A percentile compares a stretch with the other conserved stretches of the same genome.
Conservation (phyloP, 2,888 invertebrate species). For the Drosophila pegasa region DNA sequence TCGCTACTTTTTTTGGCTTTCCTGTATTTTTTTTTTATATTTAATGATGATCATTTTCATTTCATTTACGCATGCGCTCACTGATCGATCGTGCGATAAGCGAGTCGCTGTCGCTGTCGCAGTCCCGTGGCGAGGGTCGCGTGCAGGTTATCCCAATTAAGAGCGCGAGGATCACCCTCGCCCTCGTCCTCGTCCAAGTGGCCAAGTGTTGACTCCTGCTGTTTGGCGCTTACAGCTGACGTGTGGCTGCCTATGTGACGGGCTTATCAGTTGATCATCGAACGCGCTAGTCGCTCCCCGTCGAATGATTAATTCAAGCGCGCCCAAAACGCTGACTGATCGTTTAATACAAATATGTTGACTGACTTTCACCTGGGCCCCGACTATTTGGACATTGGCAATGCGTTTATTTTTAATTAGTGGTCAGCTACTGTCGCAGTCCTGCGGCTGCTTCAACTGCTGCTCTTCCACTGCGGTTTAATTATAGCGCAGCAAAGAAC, state of each 20-base stretch:
- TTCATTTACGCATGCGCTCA: conserved; percentile 77
- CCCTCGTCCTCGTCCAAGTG: no score
- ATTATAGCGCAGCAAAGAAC: conserved; percentile 61
- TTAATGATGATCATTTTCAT: conserved; percentile 84
- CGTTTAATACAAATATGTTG: conserved; percentile 74
- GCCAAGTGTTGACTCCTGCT: conserved; percentile 79
- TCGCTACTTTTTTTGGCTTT: conserved; percentile 23
- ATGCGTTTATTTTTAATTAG: conserved; percentile 63
- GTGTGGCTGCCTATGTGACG: conserved; percentile 82
- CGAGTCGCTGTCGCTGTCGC: conserved; percentile 14
- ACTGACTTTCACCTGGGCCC: conserved; percentile 51
- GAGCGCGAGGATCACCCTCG: conserved; percentile 38
- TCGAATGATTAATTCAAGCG: conserved; percentile 74
- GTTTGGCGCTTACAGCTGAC: conserved; percentile 84
- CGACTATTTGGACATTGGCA: conserved; percentile 54
- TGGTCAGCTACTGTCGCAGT: conserved; percentile 53
- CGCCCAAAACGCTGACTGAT: conserved; percentile 80
- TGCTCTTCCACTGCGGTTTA: conserved; percentile 65
- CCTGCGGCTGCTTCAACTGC: conserved; percentile 11
- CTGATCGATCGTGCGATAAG: conserved; percentile 64
- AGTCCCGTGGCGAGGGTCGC: conserved; percentile 51
- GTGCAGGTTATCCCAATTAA: conserved; percentile 59
- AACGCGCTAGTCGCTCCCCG: conserved; percentile 14
- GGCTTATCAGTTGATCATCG: conserved; percentile 81
- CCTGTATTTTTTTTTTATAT: conserved; percentile 26